Conservation (phyloP, 2,888 invertebrate genomes). For the Tinea semifulvella region DNA sequence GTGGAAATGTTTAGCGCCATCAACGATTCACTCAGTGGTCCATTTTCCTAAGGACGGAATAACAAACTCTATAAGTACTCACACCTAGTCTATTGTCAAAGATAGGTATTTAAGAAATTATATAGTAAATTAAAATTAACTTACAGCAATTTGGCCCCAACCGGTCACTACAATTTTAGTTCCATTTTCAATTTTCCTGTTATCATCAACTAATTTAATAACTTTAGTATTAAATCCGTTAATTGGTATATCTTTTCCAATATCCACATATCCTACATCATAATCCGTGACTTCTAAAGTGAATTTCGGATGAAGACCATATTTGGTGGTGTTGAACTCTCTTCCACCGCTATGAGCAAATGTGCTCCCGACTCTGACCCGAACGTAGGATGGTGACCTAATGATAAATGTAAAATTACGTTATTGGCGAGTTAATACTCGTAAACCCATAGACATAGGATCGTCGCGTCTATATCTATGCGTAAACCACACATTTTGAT, state of each 20-base stretch:
- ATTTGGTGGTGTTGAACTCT: conserved; percentile 34
- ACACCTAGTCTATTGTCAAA: too few species aligned
- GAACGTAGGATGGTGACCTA: conserved; percentile 31
- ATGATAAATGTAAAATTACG: background rate
- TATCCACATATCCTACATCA: conserved; percentile 47
- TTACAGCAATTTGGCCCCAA: conserved; percentile 47
- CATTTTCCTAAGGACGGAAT: conserved; percentile 33
- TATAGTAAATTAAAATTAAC: too few species aligned
- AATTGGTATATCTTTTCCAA: conserved; percentile 33
- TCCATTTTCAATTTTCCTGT: conserved; percentile 27
- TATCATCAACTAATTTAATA: conserved; percentile 25
- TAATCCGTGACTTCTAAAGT: conserved; percentile 40
- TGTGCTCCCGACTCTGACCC: conserved; percentile 47
- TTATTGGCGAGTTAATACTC: too few species aligned
- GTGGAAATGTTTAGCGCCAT: conserved; percentile 33
- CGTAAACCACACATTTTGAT: too few species aligned
- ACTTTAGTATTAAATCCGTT: conserved; percentile 32
- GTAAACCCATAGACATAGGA: too few species aligned
- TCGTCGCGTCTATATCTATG: too few species aligned
- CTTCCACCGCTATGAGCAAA: conserved; percentile 39
- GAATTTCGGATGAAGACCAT: conserved; percentile 43
- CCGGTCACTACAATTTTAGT: conserved; percentile 36
- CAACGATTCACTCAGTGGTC: conserved; percentile 28
- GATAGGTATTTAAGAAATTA: too few species aligned
- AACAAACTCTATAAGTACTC: too few species aligned